These are phyloP conservation scores for Platygyra sinensis DNA, from an alignment of 64 coral and sea anemone species.

Conservation along the genomic window DNA sequence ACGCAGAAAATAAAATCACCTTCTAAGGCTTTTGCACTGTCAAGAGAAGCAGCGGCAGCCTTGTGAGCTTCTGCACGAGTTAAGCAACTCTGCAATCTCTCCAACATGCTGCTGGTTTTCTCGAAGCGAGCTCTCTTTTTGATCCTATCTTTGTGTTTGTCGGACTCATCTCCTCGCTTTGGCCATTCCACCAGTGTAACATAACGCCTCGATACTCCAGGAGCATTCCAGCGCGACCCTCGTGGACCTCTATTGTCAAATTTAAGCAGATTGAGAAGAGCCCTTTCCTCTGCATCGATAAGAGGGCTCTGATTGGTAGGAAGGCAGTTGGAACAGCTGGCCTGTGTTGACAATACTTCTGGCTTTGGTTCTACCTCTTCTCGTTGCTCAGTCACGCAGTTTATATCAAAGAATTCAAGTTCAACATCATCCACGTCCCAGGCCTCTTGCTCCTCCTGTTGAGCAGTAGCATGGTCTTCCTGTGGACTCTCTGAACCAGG, in stretches of 20 bases:
- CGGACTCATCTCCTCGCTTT: conserved; percentile 41
- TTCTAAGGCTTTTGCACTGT: conserved; percentile 57
- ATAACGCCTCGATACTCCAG: conserved; percentile 27
- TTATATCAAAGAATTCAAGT: conserved; percentile 57
- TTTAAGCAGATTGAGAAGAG: conserved; percentile 50
- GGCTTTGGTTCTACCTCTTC: conserved; percentile 16
- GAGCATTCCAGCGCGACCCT: conserved; percentile 59
- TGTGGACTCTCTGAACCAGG: conserved; percentile 5
- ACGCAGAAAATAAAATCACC: conserved; percentile 6
- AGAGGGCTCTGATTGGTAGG: conserved; percentile 1
- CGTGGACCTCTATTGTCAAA: conserved; percentile 36
- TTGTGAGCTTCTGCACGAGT: conserved; percentile 63
- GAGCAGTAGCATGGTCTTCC: background rate
- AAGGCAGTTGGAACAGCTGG: conserved; percentile 16
- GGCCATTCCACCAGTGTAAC: conserved; percentile 59
- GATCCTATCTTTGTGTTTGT: conserved; percentile 12
- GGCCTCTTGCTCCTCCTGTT: conserved; percentile 9
- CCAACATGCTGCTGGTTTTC: conserved; percentile 58
- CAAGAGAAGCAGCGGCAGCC: conserved; percentile 47
- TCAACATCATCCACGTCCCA: conserved; percentile 65
- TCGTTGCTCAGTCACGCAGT: conserved; percentile 8
- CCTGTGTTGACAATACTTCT: conserved; percentile 2
- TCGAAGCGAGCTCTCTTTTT: conserved; percentile 51
- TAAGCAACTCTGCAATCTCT: conserved; percentile 68
- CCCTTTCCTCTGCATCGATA: conserved; percentile 60